Percentiles rank a stretch among this genome's conserved stretches.
phyloP scores from a whole-genome alignment of 2,797 vertebrate species.

The Sorex maritimensis region DNA sequence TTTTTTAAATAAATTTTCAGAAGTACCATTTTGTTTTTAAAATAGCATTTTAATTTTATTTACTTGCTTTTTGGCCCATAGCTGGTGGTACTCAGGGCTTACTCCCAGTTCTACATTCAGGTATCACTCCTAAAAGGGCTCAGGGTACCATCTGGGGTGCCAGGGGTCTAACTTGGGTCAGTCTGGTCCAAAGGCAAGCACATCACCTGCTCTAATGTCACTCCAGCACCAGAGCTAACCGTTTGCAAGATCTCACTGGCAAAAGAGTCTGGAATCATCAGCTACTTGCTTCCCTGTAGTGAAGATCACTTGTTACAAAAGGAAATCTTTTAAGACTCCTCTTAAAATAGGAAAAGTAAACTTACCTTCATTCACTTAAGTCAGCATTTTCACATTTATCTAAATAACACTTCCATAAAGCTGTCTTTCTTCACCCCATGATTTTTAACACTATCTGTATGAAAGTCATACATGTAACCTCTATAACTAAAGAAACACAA shows the following conservation, averaged over 20 bases:
- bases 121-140: no score
- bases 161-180: no score
- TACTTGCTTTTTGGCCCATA: no score
- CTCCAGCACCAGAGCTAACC: constrained; percentile 32
- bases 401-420: constrained; percentile 23
- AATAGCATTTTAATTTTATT: no score
- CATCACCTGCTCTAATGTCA: no score
- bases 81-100: no score
- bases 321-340: constrained; percentile 15
- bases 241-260: constrained; percentile 13
- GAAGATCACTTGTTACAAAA: not conserved
- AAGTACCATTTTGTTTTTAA: no score
- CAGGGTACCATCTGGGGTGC: no score
- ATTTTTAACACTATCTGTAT: not conserved
- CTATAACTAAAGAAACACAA: constrained; percentile 25
- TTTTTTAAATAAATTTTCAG: no score
- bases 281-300: constrained; percentile 37
- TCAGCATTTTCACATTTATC: constrained; percentile 32
- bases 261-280: constrained; percentile 46
- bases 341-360: constrained; percentile 55
- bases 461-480: not conserved
- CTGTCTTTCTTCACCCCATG: not conserved
- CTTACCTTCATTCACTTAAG: not conserved
- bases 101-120: no score
- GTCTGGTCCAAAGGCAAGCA: no score